Evolutionary conservation across 2,113 vertebrate genomes (phyloP).

Genomic region (Plecotus auritus): DNA sequence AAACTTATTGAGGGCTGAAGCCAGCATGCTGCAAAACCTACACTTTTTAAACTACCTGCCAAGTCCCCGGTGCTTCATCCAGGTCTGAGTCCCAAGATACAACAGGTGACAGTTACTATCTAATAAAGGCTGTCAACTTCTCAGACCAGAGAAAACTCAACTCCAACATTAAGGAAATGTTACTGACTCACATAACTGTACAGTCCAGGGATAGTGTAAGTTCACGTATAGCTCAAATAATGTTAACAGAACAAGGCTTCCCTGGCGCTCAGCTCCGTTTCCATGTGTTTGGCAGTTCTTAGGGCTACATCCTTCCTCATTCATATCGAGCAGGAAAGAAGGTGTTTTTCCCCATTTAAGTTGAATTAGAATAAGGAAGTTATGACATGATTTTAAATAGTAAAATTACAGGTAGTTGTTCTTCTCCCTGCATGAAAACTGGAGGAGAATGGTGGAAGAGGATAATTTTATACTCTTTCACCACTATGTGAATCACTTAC

Average conservation of each 20-base stretch:
- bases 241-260: not conserved
- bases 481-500: not conserved
- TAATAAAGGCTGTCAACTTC: not conserved
- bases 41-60: not conserved
- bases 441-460: not conserved
- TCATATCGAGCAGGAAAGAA: not conserved
- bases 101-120: not conserved
- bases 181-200: not conserved
- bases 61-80: not conserved
- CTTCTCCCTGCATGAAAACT: not conserved
- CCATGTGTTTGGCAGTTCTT: not conserved
- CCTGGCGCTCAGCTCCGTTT: not conserved
- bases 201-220: not conserved
- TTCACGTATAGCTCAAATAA: not conserved
- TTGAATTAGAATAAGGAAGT: not conserved
- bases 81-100: not conserved
- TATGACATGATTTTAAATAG: not conserved
- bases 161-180: not conserved
- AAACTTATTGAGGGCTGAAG: not conserved
- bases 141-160: not conserved
- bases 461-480: not conserved
- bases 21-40: not conserved
- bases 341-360: not conserved
- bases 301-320: not conserved
- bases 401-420: not conserved